Conservation (phyloP, 2,888 invertebrate species). For the Rotaria socialis region DNA sequence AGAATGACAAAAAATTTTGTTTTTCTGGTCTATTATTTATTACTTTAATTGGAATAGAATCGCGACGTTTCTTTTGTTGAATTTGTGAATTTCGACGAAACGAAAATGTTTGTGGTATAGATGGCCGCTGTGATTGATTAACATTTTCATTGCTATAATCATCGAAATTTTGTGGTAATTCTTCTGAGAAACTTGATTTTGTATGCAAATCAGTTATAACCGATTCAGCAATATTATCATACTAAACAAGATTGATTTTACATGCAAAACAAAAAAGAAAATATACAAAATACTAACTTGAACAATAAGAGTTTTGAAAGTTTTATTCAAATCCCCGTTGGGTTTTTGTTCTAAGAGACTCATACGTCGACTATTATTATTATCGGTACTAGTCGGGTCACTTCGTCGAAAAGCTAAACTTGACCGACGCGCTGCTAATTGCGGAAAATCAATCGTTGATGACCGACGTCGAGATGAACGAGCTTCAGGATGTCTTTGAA, state of each 20-base stretch:
- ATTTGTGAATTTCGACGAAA: not conserved
- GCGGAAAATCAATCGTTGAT: constrained; percentile 16
- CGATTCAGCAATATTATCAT: not conserved
- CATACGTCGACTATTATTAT: not conserved
- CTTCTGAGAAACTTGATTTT: not conserved
- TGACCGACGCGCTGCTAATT: not conserved
- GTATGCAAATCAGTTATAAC: not conserved
- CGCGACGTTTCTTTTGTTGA: not conserved
- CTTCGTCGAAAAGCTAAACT: constrained; percentile 25
- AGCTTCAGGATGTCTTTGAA: not conserved
- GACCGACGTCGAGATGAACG: constrained; percentile 1
- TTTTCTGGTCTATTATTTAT: not conserved
- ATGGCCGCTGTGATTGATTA: not conserved
- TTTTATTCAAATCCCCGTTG: not conserved
- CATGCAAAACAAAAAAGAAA: not conserved
- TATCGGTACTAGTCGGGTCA: not conserved
- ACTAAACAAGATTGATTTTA: not conserved
- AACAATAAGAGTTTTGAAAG: not conserved
- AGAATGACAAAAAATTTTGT: not conserved
- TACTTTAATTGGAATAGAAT: not conserved
- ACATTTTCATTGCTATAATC: not conserved
- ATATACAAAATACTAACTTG: not conserved
- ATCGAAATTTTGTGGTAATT: not conserved
- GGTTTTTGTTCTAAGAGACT: not conserved
- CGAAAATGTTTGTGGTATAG: not conserved